Percentiles rank a stretch among this genome's conserved stretches.
These are phyloP conservation scores for Varroa destructor DNA, from an alignment of 1,140 invertebrate genomes.

Conservation along the genomic window DNA sequence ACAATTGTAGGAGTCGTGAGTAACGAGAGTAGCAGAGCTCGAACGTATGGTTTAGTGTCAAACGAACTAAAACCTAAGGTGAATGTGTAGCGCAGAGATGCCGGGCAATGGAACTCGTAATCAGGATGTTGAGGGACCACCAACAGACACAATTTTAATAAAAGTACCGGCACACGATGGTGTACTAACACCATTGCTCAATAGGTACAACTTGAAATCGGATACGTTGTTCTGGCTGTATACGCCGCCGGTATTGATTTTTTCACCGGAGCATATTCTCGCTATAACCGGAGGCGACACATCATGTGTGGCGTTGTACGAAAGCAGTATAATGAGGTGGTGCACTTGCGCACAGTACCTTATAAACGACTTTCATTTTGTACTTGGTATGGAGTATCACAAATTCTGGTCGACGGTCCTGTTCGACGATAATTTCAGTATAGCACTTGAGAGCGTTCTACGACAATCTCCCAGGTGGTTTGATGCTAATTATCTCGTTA, in stretches of 20 bases:
- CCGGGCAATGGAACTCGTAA: too few species aligned
- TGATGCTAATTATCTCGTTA: not conserved
- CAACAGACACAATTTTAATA: too few species aligned
- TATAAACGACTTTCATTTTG: not conserved
- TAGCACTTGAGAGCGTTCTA: not conserved
- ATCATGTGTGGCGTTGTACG: not conserved
- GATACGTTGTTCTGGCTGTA: not conserved
- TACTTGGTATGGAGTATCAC: not conserved
- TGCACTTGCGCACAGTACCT: not conserved
- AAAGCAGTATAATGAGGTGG: not conserved
- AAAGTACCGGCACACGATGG: too few species aligned
- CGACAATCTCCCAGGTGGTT: constrained; percentile 6
- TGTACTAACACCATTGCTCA: too few species aligned
- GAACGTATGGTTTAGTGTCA: too few species aligned
- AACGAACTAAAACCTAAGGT: too few species aligned
- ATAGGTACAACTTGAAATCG: too few species aligned
- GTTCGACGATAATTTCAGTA: not conserved
- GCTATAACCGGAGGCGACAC: not conserved
- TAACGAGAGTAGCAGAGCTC: too few species aligned
- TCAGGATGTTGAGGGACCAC: too few species aligned
- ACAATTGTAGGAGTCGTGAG: too few species aligned
- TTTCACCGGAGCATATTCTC: not conserved
- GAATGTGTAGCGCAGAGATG: too few species aligned
- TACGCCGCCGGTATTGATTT: not conserved
- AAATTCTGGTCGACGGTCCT: constrained; percentile 11